These are phyloP conservation scores for Liparis tanakae DNA, from an alignment of 2,797 vertebrate species.

Conservation along the genomic window DNA sequence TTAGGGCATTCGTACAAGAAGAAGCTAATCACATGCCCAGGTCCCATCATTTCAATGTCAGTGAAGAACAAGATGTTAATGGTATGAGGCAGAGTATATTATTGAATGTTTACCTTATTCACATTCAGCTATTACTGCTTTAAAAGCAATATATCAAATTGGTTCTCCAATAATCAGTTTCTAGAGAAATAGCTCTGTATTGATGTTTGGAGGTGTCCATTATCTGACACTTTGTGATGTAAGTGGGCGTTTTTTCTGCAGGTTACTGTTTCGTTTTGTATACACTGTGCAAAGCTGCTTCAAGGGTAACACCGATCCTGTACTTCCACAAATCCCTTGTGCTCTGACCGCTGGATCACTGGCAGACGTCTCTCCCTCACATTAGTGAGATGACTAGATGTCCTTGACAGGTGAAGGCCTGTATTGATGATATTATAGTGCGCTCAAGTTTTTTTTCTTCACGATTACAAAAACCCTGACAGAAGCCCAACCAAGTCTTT, in stretches of 20 bases:
- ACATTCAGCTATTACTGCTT: slow-evolving; percentile 16
- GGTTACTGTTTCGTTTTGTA: slow-evolving; percentile 38
- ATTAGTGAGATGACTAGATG: slow-evolving; percentile 76
- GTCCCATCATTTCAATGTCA: slow-evolving; percentile 14
- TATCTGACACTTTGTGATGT: slow-evolving; percentile 48
- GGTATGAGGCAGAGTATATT: not conserved
- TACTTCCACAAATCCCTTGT: slow-evolving; percentile 51
- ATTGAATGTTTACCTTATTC: slow-evolving; percentile 47
- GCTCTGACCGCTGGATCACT: slow-evolving; percentile 56
- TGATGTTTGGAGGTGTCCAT: slow-evolving; percentile 42
- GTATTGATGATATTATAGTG: slow-evolving; percentile 46
- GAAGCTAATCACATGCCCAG: slow-evolving; percentile 48
- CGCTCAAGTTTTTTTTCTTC: slow-evolving; percentile 5
- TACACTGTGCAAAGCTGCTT: slow-evolving; percentile 49
- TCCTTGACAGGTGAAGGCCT: slow-evolving; percentile 67
- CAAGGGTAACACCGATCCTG: slow-evolving; percentile 67
- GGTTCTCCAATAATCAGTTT: slow-evolving; percentile 31
- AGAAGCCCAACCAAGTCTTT: slow-evolving; percentile 10
- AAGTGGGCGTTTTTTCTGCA: slow-evolving; percentile 34
- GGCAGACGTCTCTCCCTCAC: slow-evolving; percentile 43
- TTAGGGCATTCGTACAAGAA: slow-evolving; percentile 25
- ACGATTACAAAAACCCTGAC: not conserved
- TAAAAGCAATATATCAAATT: not conserved
- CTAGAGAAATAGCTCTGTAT: slow-evolving; percentile 43
- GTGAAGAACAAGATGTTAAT: slow-evolving; percentile 26